phyloP scores from a whole-genome alignment of 2,113 vertebrate genomes.

The Cnemophilus loriae region DNA sequence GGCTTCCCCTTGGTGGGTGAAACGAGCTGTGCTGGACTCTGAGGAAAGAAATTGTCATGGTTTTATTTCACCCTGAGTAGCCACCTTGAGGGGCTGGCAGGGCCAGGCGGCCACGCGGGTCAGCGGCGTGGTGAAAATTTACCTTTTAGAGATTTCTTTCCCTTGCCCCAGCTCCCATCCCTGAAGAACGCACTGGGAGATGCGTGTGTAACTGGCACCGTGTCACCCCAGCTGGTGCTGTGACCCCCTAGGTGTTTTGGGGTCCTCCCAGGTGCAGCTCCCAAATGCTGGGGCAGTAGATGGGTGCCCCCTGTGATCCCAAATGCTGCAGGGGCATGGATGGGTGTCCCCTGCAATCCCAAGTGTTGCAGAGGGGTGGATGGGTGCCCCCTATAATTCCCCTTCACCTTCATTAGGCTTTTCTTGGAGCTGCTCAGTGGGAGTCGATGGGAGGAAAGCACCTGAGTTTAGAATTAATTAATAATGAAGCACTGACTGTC shows the following conservation, averaged over 20 bases:
- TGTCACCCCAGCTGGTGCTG: neutral
- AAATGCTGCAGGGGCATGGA: neutral
- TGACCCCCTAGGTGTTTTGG: neutral
- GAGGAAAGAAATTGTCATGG: neutral
- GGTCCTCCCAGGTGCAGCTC: neutral
- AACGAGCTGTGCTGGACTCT: neutral
- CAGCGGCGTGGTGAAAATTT: rapidly evolving
- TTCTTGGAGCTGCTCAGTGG: neutral
- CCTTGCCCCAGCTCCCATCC: rapidly evolving
- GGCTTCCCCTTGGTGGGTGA: neutral
- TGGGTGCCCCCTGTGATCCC: neutral
- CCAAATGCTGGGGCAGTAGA: neutral
- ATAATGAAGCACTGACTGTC: conserved; percentile 28
- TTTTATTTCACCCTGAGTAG: neutral
- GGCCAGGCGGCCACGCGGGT: rapidly evolving
- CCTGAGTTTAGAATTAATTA: conserved; percentile 48
- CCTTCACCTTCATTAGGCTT: neutral
- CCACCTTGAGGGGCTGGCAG: neutral
- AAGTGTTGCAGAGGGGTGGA: neutral
- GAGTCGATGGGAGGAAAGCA: neutral
- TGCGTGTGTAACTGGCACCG: rapidly evolving
- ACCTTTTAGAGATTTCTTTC: neutral
- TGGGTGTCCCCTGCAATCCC: neutral
- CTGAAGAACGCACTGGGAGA: neutral
- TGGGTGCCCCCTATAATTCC: neutral